Evolutionary conservation across 2,888 invertebrate genomes (phyloP), one percentile per base, ranked within the genome.

Genomic region (Eupeodes latifasciatus): DNA sequence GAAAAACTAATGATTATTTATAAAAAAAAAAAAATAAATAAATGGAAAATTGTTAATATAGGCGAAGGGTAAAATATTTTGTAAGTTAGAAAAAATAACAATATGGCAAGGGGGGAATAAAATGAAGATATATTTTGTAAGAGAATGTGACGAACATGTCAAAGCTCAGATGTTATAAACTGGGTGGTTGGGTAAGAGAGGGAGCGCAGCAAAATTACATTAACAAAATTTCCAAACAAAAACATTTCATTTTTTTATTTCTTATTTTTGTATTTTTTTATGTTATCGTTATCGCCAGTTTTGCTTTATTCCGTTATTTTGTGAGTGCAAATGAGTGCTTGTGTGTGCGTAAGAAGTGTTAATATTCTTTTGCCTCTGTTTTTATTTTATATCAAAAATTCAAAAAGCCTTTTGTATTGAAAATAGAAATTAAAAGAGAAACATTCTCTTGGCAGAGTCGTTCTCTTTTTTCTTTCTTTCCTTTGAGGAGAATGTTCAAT

Each of bases 311-410:
- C 72, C 59, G 72, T 72, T 12, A 49, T 44, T 34, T 51, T 11
- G 55, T 78, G 61, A 77, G 76, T 40, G 51, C 36, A 27, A 27
- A 27, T 27, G 57, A 16, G 59, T n/a, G 40, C n/a, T 16, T 36
- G 14, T 61, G 75, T 49, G 71, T 16, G 57, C 19, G 19, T 71
- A 49, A 16, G 49, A 49, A 16, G 49, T 61, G 14, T 66, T 49
- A 9, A 53, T 36, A 19, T 9, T 16, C 1, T 27, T 49, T 40
- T n/a, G 53, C 71, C 84, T 81, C 80, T 85, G 84, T 84, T 79
- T 75, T 76, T 71, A 64, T 76, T 84, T 80, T 55, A 36, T 36
- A 36, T 9, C 0, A 4, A 34, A 34, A 59, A 12, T 40, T 40
- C 3, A 27, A 27, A 14, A 12, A 2, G 0, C 27, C 40, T 40